Conservation (phyloP, 2,113 vertebrate species). For the Ceyx margarethae region DNA sequence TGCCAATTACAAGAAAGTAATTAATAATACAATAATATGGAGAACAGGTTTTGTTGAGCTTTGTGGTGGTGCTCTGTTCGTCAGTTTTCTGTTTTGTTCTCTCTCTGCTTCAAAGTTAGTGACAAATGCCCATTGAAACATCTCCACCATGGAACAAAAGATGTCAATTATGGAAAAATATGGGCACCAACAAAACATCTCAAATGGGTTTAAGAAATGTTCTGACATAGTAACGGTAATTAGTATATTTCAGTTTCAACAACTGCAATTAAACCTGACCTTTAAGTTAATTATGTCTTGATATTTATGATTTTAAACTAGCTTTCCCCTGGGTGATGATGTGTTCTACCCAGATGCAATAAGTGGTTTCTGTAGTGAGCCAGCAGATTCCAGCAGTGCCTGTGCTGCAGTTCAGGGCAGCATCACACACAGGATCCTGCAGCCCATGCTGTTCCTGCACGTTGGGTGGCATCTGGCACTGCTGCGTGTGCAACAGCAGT, state of each 20-base stretch:
- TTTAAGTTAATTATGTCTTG: slow-evolving; percentile 82
- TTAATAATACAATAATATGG: slow-evolving; percentile 63
- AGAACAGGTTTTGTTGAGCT: slow-evolving; percentile 16
- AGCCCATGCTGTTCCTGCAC: neutral
- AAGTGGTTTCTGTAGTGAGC: slow-evolving; percentile 60
- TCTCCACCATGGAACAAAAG: slow-evolving; percentile 42
- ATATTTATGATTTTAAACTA: slow-evolving; percentile 80
- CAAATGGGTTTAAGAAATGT: slow-evolving; percentile 69
- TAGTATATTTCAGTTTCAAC: slow-evolving; percentile 78
- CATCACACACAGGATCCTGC: neutral
- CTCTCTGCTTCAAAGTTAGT: neutral
- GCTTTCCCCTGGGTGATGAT: slow-evolving; percentile 71
- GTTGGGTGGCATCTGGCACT: slow-evolving; percentile 13
- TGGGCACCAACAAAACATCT: slow-evolving; percentile 63
- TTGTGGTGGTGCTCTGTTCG: slow-evolving; percentile 20
- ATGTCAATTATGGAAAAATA: slow-evolving; percentile 46
- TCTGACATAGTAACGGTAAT: slow-evolving; percentile 71
- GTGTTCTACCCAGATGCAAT: slow-evolving; percentile 68
- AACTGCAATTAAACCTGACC: slow-evolving; percentile 83
- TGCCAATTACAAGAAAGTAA: slow-evolving; percentile 69
- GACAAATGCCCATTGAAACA: neutral
- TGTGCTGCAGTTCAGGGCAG: slow-evolving; percentile 29
- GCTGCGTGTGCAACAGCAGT: slow-evolving; percentile 14
- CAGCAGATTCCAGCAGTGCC: slow-evolving; percentile 63
- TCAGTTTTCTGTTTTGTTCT: slow-evolving; percentile 35